phyloP scores from a whole-genome alignment of 2,888 invertebrate species.

The Nemotelus nigrinus region DNA sequence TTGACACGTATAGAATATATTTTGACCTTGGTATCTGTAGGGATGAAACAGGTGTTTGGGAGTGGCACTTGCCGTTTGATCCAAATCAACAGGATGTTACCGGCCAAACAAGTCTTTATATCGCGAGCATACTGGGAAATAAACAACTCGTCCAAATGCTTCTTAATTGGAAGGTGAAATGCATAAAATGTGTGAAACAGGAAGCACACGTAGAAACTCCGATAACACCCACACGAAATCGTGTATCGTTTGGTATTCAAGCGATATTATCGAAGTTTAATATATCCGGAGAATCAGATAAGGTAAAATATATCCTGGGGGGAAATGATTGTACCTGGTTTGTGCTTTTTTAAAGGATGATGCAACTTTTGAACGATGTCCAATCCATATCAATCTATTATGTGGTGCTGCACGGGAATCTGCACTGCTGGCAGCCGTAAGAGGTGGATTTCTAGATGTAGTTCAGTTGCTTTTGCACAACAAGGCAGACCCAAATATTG shows the following conservation, averaged over 20 bases:
- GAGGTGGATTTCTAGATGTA: slow-evolving; percentile 78
- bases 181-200: slow-evolving; percentile 61
- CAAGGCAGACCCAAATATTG: slow-evolving; percentile 84
- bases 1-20: background rate
- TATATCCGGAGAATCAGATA: slow-evolving; percentile 68
- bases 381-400: slow-evolving; percentile 77
- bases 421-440: slow-evolving; percentile 83
- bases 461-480: slow-evolving; percentile 75
- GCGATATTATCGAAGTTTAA: slow-evolving; percentile 86
- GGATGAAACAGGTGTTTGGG: slow-evolving; percentile 78
- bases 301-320: slow-evolving; percentile 51
- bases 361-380: slow-evolving; percentile 66
- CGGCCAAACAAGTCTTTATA: slow-evolving; percentile 90
- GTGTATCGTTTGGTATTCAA: slow-evolving; percentile 88
- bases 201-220: slow-evolving; percentile 55
- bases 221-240: slow-evolving; percentile 72
- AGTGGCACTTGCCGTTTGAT: slow-evolving; percentile 91
- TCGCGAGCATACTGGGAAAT: slow-evolving; percentile 87
- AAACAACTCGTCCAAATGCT: slow-evolving; percentile 80
- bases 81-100: slow-evolving; percentile 90
- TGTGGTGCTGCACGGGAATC: slow-evolving; percentile 84
- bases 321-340: slow-evolving; percentile 42
- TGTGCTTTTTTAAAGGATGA: slow-evolving; percentile 50
- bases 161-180: slow-evolving; percentile 75
- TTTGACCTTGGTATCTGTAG: slow-evolving; percentile 60